phyloP scores from a whole-genome alignment of 2,797 vertebrate genomes.

The Phaenicophaeus curvirostris region DNA sequence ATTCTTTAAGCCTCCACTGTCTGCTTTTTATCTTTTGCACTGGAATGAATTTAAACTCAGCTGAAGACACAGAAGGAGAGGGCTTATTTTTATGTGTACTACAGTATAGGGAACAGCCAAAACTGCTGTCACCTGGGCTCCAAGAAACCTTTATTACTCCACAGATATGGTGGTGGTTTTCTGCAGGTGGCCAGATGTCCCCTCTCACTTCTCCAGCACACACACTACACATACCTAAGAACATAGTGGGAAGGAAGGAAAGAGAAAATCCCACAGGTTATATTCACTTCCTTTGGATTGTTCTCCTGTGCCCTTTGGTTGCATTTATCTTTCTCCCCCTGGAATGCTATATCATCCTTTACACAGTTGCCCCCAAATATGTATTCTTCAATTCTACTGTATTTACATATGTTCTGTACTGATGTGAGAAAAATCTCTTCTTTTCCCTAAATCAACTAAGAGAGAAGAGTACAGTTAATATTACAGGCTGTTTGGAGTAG shows the following conservation, averaged over 20 bases:
- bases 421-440: neutral
- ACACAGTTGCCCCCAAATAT: neutral
- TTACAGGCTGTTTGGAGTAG: neutral
- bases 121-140: neutral
- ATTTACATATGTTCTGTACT: neutral
- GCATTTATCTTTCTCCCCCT: neutral
- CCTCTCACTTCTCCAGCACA: neutral
- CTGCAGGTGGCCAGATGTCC: neutral
- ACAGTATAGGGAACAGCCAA: neutral
- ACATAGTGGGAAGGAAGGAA: neutral
- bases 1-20: neutral
- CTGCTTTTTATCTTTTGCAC: neutral
- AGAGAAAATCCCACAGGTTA: neutral
- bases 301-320: neutral
- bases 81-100: neutral
- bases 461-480: neutral
- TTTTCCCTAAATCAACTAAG: neutral
- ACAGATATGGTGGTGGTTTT: neutral
- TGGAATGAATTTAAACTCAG: neutral
- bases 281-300: neutral
- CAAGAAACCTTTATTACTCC: neutral
- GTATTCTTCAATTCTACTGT: neutral
- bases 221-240: neutral
- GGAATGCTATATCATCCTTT: neutral
- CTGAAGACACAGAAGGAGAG: neutral